Percentiles rank a stretch among this genome's conserved stretches.
These are phyloP conservation scores for Siderastrea siderea DNA, from an alignment of 92 coral and sea anemone genomes.

Conservation along the genomic window DNA sequence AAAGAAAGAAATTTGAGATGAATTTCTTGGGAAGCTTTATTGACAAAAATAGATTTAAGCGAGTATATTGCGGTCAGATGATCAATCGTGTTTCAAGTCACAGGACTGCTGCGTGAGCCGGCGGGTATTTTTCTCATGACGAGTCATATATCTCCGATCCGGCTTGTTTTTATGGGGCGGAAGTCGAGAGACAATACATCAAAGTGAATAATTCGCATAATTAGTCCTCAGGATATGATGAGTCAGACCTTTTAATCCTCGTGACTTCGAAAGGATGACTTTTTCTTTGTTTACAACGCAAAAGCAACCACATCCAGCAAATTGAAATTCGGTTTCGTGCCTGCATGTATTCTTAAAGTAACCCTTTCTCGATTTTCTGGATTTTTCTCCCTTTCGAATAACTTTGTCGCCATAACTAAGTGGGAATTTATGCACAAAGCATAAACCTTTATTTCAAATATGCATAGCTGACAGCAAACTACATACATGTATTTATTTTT, in stretches of 20 bases:
- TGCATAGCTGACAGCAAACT: not conserved
- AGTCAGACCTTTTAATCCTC: not conserved
- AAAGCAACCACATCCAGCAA: not conserved
- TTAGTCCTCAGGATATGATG: not conserved
- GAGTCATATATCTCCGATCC: not conserved
- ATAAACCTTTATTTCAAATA: not conserved
- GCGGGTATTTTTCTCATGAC: conserved; percentile 31
- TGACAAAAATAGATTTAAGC: not conserved
- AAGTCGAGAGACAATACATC: conserved; percentile 24
- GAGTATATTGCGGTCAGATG: not conserved
- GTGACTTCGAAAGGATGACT: not conserved
- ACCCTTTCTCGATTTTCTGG: not conserved
- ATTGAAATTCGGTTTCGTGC: not conserved
- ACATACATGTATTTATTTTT: not conserved
- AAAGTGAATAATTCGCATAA: conserved; percentile 4
- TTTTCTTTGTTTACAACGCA: not conserved
- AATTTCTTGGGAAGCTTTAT: not conserved
- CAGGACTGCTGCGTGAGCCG: conserved; percentile 28
- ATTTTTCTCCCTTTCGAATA: not conserved
- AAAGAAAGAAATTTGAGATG: not conserved
- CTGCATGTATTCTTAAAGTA: not conserved
- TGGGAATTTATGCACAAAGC: not conserved
- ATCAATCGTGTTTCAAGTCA: conserved; percentile 22
- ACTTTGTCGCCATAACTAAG: not conserved
- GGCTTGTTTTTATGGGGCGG: conserved; percentile 5